These are phyloP conservation scores for Trogon melanurus DNA, from an alignment of 2,113 vertebrate species.

Conservation along the genomic window DNA sequence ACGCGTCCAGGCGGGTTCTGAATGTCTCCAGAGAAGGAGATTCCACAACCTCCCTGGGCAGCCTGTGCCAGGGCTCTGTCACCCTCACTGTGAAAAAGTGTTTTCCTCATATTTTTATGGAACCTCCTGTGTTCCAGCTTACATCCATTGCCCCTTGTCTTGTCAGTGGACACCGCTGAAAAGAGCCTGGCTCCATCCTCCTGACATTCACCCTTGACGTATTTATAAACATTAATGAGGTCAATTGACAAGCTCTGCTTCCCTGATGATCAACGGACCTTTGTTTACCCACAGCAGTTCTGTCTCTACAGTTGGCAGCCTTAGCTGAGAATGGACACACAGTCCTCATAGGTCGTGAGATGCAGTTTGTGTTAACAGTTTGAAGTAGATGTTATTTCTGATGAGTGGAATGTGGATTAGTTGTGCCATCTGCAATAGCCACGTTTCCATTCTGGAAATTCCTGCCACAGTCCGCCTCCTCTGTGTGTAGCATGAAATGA, in stretches of 20 bases:
- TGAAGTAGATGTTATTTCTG: neutral
- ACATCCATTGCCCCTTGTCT: no score
- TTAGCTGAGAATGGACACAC: neutral
- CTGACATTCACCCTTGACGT: no score
- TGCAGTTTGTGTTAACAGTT: neutral
- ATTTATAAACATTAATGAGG: no score
- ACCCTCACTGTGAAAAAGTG: no score
- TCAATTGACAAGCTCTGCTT: neutral
- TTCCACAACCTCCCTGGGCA: no score
- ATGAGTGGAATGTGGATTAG: neutral
- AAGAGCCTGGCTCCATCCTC: no score
- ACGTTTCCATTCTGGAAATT: neutral
- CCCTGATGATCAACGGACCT: neutral
- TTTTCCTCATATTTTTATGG: no score
- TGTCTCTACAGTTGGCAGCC: neutral
- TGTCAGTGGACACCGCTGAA: no score
- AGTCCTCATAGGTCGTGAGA: neutral
- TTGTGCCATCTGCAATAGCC: neutral
- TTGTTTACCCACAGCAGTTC: neutral
- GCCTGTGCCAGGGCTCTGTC: no score
- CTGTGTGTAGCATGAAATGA: accelerated
- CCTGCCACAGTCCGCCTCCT: neutral
- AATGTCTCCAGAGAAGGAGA: no score
- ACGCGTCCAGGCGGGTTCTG: no score
- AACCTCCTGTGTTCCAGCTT: no score